Percentiles rank a stretch among this genome's conserved stretches.
phyloP scores from a whole-genome alignment of 2,888 invertebrate genomes.

The Hymenopus coronatus region DNA sequence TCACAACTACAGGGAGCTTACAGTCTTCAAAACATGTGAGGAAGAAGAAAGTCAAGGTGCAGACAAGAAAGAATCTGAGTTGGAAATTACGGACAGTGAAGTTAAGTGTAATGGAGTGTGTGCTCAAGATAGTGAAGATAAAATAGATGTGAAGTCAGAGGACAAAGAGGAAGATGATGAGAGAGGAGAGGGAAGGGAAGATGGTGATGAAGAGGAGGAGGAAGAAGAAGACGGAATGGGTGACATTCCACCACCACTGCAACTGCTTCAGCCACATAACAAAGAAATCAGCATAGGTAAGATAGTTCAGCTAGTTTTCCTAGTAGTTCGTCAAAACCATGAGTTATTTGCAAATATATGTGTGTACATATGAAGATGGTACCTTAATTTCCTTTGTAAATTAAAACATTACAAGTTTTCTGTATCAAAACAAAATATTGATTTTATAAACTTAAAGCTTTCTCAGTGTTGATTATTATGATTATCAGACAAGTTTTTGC shows the following conservation, averaged over 20 bases:
- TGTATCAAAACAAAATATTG: neutral
- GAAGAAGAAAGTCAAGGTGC: constrained; percentile 46
- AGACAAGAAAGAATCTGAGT: constrained; percentile 1
- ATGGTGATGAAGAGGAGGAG: constrained; percentile 50
- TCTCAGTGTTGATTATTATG: too few species aligned
- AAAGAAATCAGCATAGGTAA: constrained; percentile 35
- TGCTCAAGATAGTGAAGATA: constrained; percentile 39
- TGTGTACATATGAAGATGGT: too few species aligned
- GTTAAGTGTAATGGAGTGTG: constrained; percentile 38
- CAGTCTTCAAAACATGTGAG: constrained; percentile 61
- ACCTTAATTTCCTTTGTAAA: too few species aligned
- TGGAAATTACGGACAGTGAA: constrained; percentile 43
- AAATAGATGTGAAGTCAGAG: constrained; percentile 41
- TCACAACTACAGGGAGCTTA: constrained; percentile 53
- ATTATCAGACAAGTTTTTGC: too few species aligned
- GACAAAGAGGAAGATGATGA: constrained; percentile 56
- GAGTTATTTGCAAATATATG: too few species aligned
- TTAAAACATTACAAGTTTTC: too few species aligned
- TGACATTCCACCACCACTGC: constrained; percentile 77
- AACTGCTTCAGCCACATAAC: constrained; percentile 50
- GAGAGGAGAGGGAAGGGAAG: constrained; percentile 1
- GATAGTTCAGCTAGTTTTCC: neutral
- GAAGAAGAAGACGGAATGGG: constrained; percentile 78
- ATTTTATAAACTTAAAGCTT: too few species aligned
- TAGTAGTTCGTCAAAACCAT: too few species aligned